phyloP scores from a whole-genome alignment of 2,797 vertebrate species.

The Perodicticus potto region DNA sequence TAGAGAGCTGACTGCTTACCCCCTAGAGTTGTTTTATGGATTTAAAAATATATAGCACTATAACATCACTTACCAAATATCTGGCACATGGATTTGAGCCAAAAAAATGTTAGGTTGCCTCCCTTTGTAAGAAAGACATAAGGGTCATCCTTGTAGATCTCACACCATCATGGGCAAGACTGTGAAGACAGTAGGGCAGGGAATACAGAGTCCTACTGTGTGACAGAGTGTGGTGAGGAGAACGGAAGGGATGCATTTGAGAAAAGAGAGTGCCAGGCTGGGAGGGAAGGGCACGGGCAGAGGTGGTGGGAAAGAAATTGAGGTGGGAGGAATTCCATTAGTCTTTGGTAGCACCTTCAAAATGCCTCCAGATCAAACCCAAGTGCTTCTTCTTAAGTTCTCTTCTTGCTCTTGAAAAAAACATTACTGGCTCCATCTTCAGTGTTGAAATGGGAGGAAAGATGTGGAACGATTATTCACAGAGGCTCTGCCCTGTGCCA shows the following conservation, averaged over 20 bases:
- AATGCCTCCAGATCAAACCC: background rate
- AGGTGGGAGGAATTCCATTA: background rate
- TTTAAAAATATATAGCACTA: background rate
- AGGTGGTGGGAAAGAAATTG: background rate
- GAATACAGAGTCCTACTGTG: background rate
- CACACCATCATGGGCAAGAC: background rate
- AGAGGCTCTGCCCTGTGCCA: background rate
- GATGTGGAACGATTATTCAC: background rate
- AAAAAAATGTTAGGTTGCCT: background rate
- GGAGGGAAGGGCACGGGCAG: fast-evolving
- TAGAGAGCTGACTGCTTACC: background rate
- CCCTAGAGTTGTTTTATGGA: background rate
- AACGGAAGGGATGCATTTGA: fast-evolving
- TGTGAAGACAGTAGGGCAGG: background rate
- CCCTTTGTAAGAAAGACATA: background rate
- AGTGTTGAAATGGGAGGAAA: background rate
- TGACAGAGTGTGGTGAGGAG: background rate
- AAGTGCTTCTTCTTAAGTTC: background rate
- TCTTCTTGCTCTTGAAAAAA: slow-evolving; percentile 6
- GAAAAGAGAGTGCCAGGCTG: background rate
- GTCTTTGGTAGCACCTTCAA: background rate
- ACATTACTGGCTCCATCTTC: background rate
- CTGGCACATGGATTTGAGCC: background rate
- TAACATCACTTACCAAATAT: background rate
- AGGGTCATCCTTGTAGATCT: background rate